A percentile compares a stretch with the other conserved stretches of the same genome.
These are phyloP conservation scores for Malthinus flaveolus DNA, from an alignment of 2,888 invertebrate species.

Conservation along the genomic window DNA sequence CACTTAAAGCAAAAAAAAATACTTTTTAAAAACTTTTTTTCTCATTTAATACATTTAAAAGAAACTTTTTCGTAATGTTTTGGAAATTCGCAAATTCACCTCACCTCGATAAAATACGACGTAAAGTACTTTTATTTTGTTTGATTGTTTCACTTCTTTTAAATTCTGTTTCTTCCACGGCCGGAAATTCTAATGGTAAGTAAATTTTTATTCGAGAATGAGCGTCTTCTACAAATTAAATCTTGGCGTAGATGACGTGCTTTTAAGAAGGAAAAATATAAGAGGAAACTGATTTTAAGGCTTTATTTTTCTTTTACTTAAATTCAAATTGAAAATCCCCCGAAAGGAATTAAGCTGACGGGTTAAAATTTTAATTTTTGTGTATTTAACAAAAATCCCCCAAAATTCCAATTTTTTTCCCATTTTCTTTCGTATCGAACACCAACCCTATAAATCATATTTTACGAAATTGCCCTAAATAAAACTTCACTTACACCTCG, in stretches of 20 bases:
- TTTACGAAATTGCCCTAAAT: too few relatives aligned
- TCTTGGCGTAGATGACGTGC: slow-evolving; percentile 46
- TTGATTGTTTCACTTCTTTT: slow-evolving; percentile 37
- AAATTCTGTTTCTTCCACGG: slow-evolving; percentile 36
- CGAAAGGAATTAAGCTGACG: too few relatives aligned
- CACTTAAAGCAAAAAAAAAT: slow-evolving; percentile 18
- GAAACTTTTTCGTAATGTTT: slow-evolving; percentile 23
- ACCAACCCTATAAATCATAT: too few relatives aligned
- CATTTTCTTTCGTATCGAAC: too few relatives aligned
- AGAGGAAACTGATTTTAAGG: too few relatives aligned
- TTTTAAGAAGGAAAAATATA: too few relatives aligned
- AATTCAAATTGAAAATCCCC: too few relatives aligned
- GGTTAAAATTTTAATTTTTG: too few relatives aligned
- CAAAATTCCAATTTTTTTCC: too few relatives aligned
- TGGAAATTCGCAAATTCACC: slow-evolving; percentile 10
- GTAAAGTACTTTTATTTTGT: slow-evolving; percentile 32
- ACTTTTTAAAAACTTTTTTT: slow-evolving; percentile 16
- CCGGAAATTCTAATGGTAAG: slow-evolving; percentile 48
- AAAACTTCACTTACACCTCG: too few relatives aligned
- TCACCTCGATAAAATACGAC: slow-evolving; percentile 17
- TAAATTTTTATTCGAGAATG: slow-evolving; percentile 16
- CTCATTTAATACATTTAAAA: slow-evolving; percentile 9
- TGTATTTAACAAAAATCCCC: too few relatives aligned
- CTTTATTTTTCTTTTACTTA: too few relatives aligned
- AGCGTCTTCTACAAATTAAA: slow-evolving; percentile 44